Base-by-base conservation (phyloP, 2,888 invertebrate species). In the Anorthoa munda region DNA sequence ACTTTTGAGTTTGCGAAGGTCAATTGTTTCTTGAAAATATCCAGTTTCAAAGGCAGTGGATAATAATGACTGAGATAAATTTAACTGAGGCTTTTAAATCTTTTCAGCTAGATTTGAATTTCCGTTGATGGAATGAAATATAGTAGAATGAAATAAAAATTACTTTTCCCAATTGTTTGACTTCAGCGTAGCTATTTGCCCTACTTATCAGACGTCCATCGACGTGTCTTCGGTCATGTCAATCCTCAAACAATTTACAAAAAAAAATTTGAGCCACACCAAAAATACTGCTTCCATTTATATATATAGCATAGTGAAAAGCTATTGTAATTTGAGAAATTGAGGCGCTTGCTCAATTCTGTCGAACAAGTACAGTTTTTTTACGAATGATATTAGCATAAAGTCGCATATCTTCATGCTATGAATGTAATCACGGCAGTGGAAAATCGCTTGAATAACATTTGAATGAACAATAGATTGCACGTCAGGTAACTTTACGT, bases 381-480 rank as follows among this genome's bases (percentile, higher is more conserved):
- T 81, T 72, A 61, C 46, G 4, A 66, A 59, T 45, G 31, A 0
- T 0, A 58, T 82, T 82, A 61, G 46, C 82, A 72, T 82, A 67
- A 23, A 67, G 80, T 80, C 73, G 68, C 80, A 83, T 83, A 80
- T 77, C 80, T 80, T 73, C 77, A 77, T 80, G 79, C 79, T 67
- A 58, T 72, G 60, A 17, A 48, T 46, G 66, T 66, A 68, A 79
- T 66, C 80, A 77, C 75, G 71, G 61, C 66, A 79, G 70, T 82
- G 81, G 81, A 72, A 81, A 81, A 81, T 69, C 56, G 75, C 72
- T 82, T 72, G 82, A 76, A 82, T 82, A 80, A 68, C 79, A 82
- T 82, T 80, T 71, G 65, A 84, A 85, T 77, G 51, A 76, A 74
- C 73, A 74, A 82, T 72, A 31, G 45, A 63, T 80, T 77, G 74